Evolutionary conservation across 2,113 vertebrate species (phyloP).

Genomic region (Puma concolor): DNA sequence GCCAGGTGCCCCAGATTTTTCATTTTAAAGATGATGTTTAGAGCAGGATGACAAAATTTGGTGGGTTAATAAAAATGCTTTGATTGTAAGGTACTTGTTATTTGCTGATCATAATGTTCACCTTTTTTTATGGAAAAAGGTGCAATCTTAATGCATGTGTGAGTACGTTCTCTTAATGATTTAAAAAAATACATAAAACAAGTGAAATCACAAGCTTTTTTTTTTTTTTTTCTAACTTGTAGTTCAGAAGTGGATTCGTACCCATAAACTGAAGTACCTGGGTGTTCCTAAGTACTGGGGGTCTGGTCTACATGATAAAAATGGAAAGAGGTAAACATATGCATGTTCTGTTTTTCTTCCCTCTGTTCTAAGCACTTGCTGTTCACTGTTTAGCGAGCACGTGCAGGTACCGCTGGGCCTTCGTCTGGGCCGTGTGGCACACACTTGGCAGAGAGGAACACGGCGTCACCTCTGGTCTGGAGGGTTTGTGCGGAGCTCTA

Average conservation of each 20-base stretch:
- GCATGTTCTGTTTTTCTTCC: not conserved
- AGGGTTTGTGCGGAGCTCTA: not conserved
- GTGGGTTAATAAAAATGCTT: not conserved
- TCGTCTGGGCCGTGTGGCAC: not conserved
- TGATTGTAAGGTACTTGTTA: not conserved
- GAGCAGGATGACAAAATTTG: not conserved
- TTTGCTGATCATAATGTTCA: not conserved
- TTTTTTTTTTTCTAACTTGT: conserved; percentile 80
- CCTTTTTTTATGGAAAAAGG: not conserved
- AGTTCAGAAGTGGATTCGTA: conserved; percentile 95
- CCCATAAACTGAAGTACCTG: conserved; percentile 92
- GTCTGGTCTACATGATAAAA: conserved; percentile 94
- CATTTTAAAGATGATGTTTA: conserved; percentile 24
- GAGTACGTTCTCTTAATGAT: not conserved
- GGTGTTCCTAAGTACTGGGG: conserved; percentile 97
- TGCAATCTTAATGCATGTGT: not conserved
- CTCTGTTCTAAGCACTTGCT: not conserved
- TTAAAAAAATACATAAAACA: not conserved
- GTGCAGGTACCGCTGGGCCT: not conserved
- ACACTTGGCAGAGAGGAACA: not conserved
- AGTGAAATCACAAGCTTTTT: conserved; percentile 60
- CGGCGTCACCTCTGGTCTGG: fast-evolving
- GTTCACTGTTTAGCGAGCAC: not conserved
- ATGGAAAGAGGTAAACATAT: conserved; percentile 91
- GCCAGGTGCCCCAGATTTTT: not conserved